These are phyloP conservation scores for Melanostigma gelatinosum DNA, from an alignment of 2,113 vertebrate genomes.

Conservation along the genomic window DNA sequence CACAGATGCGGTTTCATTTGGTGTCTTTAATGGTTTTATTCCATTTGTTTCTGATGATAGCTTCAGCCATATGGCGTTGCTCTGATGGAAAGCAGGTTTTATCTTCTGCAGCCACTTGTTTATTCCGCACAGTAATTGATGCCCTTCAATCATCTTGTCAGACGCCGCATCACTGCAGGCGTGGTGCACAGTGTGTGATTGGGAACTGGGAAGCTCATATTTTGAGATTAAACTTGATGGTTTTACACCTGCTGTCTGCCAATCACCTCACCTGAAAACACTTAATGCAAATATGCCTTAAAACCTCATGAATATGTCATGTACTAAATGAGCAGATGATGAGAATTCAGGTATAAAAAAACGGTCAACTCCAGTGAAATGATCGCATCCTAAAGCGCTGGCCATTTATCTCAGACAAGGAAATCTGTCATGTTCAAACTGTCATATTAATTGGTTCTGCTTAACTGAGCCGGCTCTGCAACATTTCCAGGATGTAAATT, in stretches of 20 bases:
- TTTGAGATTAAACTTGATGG: background rate
- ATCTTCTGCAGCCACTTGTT: conserved; percentile 48
- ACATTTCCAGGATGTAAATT: conserved; percentile 76
- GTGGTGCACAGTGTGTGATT: background rate
- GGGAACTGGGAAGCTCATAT: background rate
- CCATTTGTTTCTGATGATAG: conserved; percentile 44
- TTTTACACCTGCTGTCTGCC: background rate
- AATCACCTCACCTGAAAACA: conserved; percentile 11
- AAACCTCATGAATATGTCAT: background rate
- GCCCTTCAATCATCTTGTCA: conserved; percentile 51
- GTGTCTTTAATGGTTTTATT: conserved; percentile 46
- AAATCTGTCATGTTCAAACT: conserved; percentile 81
- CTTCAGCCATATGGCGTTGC: conserved; percentile 57
- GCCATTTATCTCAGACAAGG: conserved; percentile 57
- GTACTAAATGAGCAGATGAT: background rate
- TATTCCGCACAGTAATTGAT: conserved; percentile 54
- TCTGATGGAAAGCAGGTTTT: conserved; percentile 49
- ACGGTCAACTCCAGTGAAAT: conserved; percentile 50
- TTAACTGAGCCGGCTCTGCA: conserved; percentile 78
- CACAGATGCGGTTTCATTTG: conserved; percentile 30
- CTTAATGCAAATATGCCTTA: background rate
- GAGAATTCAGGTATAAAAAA: background rate
- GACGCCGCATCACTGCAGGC: conserved; percentile 1
- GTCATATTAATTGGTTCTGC: conserved; percentile 84
- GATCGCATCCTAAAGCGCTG: conserved; percentile 50